These are phyloP conservation scores for Elephas maximus DNA, from an alignment of 2,113 vertebrate genomes.

Conservation along the genomic window DNA sequence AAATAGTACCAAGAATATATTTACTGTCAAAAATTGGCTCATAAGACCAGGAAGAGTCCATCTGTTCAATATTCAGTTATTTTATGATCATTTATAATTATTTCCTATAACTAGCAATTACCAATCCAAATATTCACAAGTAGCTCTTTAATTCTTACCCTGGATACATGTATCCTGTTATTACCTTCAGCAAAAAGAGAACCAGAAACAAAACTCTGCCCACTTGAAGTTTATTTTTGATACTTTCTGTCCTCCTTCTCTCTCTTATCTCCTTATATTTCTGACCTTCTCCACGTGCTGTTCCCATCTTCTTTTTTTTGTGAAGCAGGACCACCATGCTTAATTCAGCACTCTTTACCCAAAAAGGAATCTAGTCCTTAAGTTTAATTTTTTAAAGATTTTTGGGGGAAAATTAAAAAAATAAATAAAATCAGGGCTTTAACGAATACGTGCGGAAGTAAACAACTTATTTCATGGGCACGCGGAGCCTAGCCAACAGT, in stretches of 20 bases:
- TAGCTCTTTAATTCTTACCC: background rate
- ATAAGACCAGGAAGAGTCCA: background rate
- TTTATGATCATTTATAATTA: slow-evolving; percentile 14
- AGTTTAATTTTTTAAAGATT: background rate
- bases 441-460: background rate
- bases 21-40: slow-evolving; percentile 11
- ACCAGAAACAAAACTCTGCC: background rate
- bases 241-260: background rate
- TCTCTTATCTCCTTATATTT: background rate
- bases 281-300: background rate
- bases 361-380: background rate
- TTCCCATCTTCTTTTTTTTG: background rate
- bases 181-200: slow-evolving; percentile 20
- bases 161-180: background rate
- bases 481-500: background rate
- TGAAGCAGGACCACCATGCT: background rate
- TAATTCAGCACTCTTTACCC: background rate
- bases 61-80: slow-evolving; percentile 1
- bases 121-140: slow-evolving; percentile 33
- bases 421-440: background rate
- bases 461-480: background rate
- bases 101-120: background rate
- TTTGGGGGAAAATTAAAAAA: background rate
- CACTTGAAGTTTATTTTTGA: background rate
- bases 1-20: background rate